Conservation (phyloP, 1,140 invertebrate genomes). For the Marisa cornuarietis region DNA sequence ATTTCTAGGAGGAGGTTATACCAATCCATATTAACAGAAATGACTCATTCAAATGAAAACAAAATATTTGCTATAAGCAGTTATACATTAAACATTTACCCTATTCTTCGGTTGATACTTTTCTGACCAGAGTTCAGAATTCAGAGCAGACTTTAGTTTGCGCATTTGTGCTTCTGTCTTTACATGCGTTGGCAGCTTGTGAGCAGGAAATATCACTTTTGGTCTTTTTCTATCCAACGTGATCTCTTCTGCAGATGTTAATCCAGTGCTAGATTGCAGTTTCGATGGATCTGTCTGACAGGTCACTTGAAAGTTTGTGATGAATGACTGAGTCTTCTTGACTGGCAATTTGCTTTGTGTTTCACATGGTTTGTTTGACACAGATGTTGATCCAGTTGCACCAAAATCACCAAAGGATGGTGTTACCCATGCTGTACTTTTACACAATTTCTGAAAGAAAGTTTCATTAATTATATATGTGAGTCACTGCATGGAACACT, state of each 20-base stretch:
- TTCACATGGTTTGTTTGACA: conserved; percentile 14
- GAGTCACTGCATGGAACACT: too few relatives aligned
- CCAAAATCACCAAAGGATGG: conserved; percentile 52
- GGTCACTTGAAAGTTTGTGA: neutral
- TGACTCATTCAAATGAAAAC: neutral
- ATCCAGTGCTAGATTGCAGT: neutral
- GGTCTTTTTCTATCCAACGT: neutral
- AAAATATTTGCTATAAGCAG: neutral
- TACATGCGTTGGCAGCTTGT: neutral
- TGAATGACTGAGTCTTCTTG: neutral
- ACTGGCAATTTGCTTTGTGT: neutral
- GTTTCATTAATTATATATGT: neutral
- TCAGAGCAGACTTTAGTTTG: conserved; percentile 27
- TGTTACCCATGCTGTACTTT: conserved; percentile 47
- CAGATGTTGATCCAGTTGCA: neutral
- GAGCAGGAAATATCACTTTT: neutral
- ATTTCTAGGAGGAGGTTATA: neutral
- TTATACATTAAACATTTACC: conserved; percentile 31
- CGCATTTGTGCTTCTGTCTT: conserved; percentile 19
- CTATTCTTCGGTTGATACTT: conserved; percentile 49
- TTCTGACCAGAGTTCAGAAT: conserved; percentile 49
- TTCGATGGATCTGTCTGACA: neutral
- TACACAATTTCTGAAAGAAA: conserved; percentile 37
- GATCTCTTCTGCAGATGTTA: neutral
- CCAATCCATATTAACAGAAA: neutral